Conservation (phyloP, 2,888 invertebrate genomes). For the Endotricha flammealis region DNA sequence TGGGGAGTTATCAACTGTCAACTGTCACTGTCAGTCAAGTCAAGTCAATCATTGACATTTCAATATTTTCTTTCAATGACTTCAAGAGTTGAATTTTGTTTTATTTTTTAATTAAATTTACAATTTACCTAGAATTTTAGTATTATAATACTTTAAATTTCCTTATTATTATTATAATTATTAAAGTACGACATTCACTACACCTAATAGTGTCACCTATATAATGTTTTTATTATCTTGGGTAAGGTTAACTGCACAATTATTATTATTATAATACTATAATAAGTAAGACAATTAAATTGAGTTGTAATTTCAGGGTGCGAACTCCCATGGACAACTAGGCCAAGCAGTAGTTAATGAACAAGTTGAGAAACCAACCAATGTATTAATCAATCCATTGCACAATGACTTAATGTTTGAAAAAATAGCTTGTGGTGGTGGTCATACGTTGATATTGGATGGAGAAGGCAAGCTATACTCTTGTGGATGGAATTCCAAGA, state of each 20-base stretch:
- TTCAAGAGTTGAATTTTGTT: no score
- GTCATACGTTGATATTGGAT: conserved; percentile 85
- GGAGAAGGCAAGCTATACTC: conserved; percentile 82
- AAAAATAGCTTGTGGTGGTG: conserved; percentile 86
- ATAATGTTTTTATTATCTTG: conserved; percentile 17
- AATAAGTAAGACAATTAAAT: no score
- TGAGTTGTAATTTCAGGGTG: conserved; percentile 83
- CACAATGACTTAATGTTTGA: conserved; percentile 74
- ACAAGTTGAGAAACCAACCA: conserved; percentile 79
- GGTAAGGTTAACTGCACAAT: conserved; percentile 7
- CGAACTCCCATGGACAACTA: conserved; percentile 90
- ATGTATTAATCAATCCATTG: conserved; percentile 45
- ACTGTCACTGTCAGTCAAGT: no score
- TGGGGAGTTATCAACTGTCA: no score
- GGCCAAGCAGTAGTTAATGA: conserved; percentile 83
- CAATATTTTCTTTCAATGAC: no score
- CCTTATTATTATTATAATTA: no score
- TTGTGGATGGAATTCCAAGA: conserved; percentile 88
- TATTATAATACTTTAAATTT: no score
- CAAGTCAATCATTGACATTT: no score
- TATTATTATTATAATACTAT: background rate
- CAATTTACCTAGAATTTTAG: no score
- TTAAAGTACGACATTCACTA: no score
- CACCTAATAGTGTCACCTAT: no score
- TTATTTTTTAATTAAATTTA: no score